Conservation (phyloP, 2,113 vertebrate species). For the Rousettus leschenaultii region DNA sequence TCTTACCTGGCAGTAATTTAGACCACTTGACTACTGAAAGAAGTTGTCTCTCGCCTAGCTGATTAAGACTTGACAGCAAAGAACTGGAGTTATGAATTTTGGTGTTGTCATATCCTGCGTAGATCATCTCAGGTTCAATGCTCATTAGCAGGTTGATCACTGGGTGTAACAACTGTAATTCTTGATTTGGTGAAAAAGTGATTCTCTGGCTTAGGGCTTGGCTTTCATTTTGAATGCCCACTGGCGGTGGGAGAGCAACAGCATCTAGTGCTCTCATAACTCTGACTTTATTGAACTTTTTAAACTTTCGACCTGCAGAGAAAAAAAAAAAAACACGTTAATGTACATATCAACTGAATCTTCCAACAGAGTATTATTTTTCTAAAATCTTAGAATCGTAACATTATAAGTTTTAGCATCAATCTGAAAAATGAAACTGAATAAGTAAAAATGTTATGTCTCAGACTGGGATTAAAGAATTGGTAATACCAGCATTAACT, state of each 20-base stretch:
- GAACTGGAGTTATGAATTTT: conserved; percentile 89
- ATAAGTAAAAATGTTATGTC: not conserved
- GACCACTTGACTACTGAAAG: conserved; percentile 98
- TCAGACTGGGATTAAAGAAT: not conserved
- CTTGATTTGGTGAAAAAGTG: conserved; percentile 86
- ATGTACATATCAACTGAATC: not conserved
- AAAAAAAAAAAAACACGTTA: conserved; percentile 11
- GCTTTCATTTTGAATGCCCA: conserved; percentile 83
- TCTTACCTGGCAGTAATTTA: conserved; percentile 96
- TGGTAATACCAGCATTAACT: not conserved
- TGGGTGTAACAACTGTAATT: conserved; percentile 89
- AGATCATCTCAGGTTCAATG: conserved; percentile 94
- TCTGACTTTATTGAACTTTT: conserved; percentile 93
- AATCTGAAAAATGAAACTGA: not conserved
- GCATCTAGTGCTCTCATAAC: conserved; percentile 86
- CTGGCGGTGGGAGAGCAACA: conserved; percentile 86
- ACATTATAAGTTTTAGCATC: not conserved
- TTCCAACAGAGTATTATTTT: not conserved
- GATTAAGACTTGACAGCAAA: conserved; percentile 94
- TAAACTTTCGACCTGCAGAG: conserved; percentile 93
- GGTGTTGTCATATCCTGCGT: conserved; percentile 90
- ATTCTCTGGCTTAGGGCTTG: conserved; percentile 86
- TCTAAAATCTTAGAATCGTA: not conserved
- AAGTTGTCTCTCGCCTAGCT: conserved; percentile 95
- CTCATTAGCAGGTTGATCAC: conserved; percentile 91